Percentiles rank a stretch among this genome's conserved stretches.
phyloP scores from a whole-genome alignment of 1,140 invertebrate species.

The Nasonia vitripennis region DNA sequence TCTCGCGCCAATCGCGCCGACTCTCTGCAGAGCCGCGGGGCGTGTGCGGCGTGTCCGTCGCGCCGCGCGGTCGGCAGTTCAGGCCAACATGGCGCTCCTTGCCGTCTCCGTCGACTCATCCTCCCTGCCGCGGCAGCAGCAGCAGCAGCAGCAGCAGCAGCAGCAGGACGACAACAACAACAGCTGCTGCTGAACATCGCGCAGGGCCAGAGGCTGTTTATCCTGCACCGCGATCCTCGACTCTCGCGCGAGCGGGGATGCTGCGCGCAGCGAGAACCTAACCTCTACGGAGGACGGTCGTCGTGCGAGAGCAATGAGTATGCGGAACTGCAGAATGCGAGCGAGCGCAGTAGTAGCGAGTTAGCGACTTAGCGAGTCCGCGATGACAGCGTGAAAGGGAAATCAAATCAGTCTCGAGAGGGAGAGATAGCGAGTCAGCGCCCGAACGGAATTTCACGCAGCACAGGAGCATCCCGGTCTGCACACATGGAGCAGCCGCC shows the following conservation, averaged over 20 bases:
- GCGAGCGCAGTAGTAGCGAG: background rate
- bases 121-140: conserved; percentile 35
- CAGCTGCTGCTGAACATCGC: background rate
- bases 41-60: background rate
- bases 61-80: conserved; percentile 56
- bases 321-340: background rate
- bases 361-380: too few species aligned
- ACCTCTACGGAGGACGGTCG: background rate
- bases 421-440: background rate
- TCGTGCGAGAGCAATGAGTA: background rate
- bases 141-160: conserved; percentile 11
- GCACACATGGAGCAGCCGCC: conserved; percentile 72
- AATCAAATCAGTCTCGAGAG: background rate
- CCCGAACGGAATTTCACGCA: background rate
- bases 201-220: too few species aligned
- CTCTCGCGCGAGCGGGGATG: too few species aligned
- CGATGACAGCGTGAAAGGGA: background rate
- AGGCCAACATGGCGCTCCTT: conserved; percentile 71
- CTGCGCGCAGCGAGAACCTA: background rate
- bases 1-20: background rate
- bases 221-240: too few species aligned
- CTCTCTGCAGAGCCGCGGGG: background rate
- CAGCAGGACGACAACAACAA: conserved; percentile 4
- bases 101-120: conserved; percentile 17
- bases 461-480: background rate